Conservation (phyloP, 2,113 vertebrate species). For the Alexandromys fortis region DNA sequence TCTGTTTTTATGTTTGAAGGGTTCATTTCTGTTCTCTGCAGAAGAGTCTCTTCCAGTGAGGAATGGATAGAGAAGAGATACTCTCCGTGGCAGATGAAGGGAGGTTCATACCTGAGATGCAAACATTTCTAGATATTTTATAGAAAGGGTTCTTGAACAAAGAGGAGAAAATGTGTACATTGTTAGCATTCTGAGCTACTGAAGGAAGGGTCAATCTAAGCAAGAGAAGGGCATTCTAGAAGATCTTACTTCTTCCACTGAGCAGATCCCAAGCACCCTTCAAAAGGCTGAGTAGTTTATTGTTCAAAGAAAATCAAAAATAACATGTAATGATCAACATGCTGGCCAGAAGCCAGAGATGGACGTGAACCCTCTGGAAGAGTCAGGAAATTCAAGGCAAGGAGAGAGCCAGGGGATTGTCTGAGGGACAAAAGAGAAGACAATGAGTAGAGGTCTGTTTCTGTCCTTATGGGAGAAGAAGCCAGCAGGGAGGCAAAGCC, state of each 20-base stretch:
- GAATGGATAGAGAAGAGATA: neutral
- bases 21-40: neutral
- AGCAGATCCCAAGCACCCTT: neutral
- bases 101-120: neutral
- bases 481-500: neutral
- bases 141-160: neutral
- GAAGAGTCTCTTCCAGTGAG: neutral
- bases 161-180: neutral
- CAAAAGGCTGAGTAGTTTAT: neutral
- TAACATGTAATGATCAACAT: neutral
- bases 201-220: neutral
- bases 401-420: neutral
- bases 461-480: neutral
- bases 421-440: constrained; percentile 9
- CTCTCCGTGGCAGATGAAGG: neutral
- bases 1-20: neutral
- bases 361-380: constrained; percentile 15
- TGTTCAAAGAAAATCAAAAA: neutral
- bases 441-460: neutral
- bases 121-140: neutral
- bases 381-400: constrained; percentile 13
- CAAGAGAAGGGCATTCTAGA: neutral
- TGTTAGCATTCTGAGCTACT: neutral
- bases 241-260: neutral
- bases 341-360: neutral